Evolutionary conservation across 2,113 vertebrate species (phyloP).

Genomic region (Psammodynastes pulverulentus): DNA sequence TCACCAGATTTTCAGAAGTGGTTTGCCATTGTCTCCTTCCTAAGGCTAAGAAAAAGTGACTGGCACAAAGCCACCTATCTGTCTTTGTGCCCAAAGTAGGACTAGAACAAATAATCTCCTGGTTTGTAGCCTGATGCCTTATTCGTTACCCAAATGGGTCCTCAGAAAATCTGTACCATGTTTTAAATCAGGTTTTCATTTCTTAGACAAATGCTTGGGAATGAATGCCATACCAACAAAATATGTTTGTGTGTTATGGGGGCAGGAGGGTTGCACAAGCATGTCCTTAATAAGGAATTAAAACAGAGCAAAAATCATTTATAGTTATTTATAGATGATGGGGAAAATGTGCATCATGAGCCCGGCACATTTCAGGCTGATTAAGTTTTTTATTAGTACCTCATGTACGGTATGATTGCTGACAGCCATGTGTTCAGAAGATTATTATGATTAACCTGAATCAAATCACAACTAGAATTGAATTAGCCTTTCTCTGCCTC

Average conservation of each 20-base stretch:
- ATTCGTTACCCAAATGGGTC: background rate
- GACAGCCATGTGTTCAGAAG: background rate
- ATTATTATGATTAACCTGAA: background rate
- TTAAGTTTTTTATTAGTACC: slow-evolving; percentile 15
- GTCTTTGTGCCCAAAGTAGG: background rate
- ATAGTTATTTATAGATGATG: slow-evolving; percentile 28
- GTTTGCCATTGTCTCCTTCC: background rate
- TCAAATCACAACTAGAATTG: background rate
- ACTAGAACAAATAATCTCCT: background rate
- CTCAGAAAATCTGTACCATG: background rate
- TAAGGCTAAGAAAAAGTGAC: background rate
- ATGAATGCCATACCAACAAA: background rate
- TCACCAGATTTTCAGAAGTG: background rate
- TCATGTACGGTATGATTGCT: background rate
- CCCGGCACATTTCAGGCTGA: slow-evolving; percentile 19
- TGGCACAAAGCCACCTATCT: background rate
- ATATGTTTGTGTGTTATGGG: no score
- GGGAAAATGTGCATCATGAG: background rate
- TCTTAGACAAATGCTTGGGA: background rate
- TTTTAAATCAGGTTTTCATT: background rate
- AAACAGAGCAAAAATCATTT: background rate
- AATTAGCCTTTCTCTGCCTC: background rate
- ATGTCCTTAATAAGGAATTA: background rate
- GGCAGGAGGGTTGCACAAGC: background rate
- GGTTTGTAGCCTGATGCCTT: background rate